Evolutionary conservation across 2,113 vertebrate genomes (phyloP), one percentile per base, ranked within the genome.

Genomic region (Saguinus midas): DNA sequence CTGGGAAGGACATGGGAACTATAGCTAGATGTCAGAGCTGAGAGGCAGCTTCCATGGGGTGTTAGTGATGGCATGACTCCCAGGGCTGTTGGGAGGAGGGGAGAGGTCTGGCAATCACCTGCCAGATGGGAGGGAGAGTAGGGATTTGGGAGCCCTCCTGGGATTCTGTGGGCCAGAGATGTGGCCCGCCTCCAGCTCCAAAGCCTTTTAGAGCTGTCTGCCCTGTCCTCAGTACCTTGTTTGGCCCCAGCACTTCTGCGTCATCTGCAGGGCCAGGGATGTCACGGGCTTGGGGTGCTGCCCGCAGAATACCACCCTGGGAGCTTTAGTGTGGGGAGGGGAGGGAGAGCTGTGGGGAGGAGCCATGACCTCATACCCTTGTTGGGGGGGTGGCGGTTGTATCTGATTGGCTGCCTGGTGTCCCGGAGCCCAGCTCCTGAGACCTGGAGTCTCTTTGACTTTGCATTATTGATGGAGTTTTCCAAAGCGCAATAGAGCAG

Each of bases 381-480:
- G 12, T 64, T 64, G 61, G 1, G 52, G 57, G 45, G 40, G 17
- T 17, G 9, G 29, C 16, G 17, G 21, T 6, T 0, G 1, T 45
- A 75, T 95, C 95, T 96, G 94, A 97, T 97, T 96, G 97, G 97
- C 87, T 91, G 82, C 76, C 2, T 0, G 0, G 72, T 92, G 92
- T 95, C 93, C 94, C 37, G 52, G 90, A 96, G 92, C 92, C 92
- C 91, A 85, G 87, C 90, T 97, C 91, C 90, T 16, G 81, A 95
- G 94, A 92, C 92, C 57, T 48, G 85, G 73, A 97, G 96, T 96
- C 76, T 97, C 96, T 96, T 64, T 95, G 94, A 92, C 90, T 97
- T 97, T 98, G 85, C 95, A 97, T 98, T 98, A 98, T 98, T 98
- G 95, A 98, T 97, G 88, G 76, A 58, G 55, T 73, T 96, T 94